Base-by-base conservation (phyloP, 92 coral and sea anemone genomes). In the Porites lobata region DNA sequence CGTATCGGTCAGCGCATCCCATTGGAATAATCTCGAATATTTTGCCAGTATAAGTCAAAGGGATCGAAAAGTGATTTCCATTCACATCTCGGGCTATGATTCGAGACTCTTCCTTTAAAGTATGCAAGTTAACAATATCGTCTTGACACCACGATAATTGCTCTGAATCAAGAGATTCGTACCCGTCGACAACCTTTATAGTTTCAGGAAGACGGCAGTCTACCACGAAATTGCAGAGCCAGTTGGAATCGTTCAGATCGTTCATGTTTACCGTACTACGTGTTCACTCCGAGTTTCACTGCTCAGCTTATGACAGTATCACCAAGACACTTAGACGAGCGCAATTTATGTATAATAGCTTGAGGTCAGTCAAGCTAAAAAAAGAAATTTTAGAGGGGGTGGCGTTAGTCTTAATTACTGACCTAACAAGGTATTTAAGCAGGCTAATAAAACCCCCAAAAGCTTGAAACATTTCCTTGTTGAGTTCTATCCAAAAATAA, bases 11-110 rank as follows among this genome's bases (percentile, higher is more conserved):
- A 7, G 17, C n/a, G 73, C 73, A 69, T 57, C 77, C 73, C 53
- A 80, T 80, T 51, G 90, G 78, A 21, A 85, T 88, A 32, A 87
- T 70, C 9, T 81, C 88, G 56, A 86, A 88, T 65, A 87, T 81
- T 76, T 85, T 90, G 18, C 69, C 72, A n/a, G 75, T 61, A 22
- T 85, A 90, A 47, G 75, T 66, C 21, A 85, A 26, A 26, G 93
- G 93, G 21, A 90, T 86, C 15, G 75, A 32, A 70, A 81, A 85
- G 69, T 50, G 66, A 19, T 76, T 81, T 8, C 88, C 88, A 1
- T 76, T 64, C 61, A 4, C 63, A 11, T 86, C 91, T 19, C 75
- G 85, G 22, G 90, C 94, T 43, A 86, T 50, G n/a, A 63, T 51
- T 59, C 82, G 83, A 22, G 81, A 51, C 11, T 75, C 9, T 10